A percentile compares a stretch with the other conserved stretches of the same genome.
Conservation (phyloP, 2,888 invertebrate species). For the Aromia moschata region DNA sequence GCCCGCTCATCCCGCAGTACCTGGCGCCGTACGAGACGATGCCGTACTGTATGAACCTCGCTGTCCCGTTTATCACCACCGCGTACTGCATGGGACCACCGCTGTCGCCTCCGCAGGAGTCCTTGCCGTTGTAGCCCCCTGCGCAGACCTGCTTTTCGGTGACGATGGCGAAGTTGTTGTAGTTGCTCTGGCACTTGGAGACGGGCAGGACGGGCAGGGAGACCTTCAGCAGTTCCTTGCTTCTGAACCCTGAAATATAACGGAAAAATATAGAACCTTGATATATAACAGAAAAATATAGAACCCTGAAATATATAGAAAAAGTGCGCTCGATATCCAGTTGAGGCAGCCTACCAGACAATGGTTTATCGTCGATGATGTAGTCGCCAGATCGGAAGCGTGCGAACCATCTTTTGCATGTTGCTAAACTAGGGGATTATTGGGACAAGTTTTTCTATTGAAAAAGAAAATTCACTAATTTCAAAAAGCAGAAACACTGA, state of each 20-base stretch:
- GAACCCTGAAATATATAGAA: too few relatives aligned
- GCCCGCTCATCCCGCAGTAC: constrained; percentile 62
- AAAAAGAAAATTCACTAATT: too few relatives aligned
- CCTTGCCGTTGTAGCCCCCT: constrained; percentile 69
- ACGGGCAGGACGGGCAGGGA: constrained; percentile 58
- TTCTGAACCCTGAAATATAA: constrained; percentile 49
- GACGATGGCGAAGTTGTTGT: constrained; percentile 48
- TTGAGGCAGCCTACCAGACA: too few relatives aligned
- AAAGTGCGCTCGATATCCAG: too few relatives aligned
- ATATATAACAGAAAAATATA: too few relatives aligned
- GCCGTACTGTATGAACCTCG: constrained; percentile 66
- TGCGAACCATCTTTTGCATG: too few relatives aligned
- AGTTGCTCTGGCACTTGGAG: constrained; percentile 53
- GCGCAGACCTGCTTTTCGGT: constrained; percentile 68
- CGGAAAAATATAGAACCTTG: too few relatives aligned
- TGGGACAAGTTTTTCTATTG: too few relatives aligned
- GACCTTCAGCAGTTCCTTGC: constrained; percentile 60
- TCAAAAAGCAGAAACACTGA: too few relatives aligned
- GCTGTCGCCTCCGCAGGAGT: constrained; percentile 74
- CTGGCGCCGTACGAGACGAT: constrained; percentile 63
- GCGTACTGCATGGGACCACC: constrained; percentile 71
- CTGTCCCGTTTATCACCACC: constrained; percentile 55
- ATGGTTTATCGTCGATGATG: too few relatives aligned
- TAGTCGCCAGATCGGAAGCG: too few relatives aligned
- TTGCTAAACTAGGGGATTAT: too few relatives aligned